Conservation (phyloP, 2,797 vertebrate genomes). For the Urocyon cinereoargenteus region DNA sequence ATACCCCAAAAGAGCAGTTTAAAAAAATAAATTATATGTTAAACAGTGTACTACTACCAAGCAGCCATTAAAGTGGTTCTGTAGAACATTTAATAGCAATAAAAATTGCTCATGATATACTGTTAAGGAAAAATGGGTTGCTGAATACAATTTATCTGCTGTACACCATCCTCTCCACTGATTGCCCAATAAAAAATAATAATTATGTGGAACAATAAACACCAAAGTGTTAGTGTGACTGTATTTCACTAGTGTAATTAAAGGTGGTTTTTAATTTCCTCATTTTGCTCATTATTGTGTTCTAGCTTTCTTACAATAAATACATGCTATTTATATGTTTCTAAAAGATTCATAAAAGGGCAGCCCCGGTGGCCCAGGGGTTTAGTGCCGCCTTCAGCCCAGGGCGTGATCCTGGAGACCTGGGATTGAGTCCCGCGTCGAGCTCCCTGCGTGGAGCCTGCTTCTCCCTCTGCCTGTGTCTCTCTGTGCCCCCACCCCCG, state of each 20-base stretch:
- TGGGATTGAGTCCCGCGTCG: too few relatives aligned
- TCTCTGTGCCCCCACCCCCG: too few relatives aligned
- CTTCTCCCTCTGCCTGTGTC: too few relatives aligned
- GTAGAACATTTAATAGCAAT: neutral
- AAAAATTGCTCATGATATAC: neutral
- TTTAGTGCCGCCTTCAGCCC: too few relatives aligned
- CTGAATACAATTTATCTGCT: neutral
- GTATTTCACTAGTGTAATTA: neutral
- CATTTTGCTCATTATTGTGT: neutral
- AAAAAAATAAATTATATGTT: neutral
- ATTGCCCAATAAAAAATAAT: neutral
- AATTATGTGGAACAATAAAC: neutral
- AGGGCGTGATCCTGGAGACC: too few relatives aligned
- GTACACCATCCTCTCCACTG: rapidly evolving
- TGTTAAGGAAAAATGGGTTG: neutral
- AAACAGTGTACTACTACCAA: neutral
- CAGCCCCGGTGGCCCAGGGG: too few relatives aligned
- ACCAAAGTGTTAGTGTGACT: neutral
- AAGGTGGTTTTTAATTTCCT: conserved; percentile 1
- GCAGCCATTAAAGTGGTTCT: neutral
- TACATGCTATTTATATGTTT: neutral
- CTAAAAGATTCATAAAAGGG: neutral
- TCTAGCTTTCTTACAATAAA: neutral
- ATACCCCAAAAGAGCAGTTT: neutral
- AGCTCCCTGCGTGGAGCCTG: too few relatives aligned